phyloP scores from a whole-genome alignment of 2,888 invertebrate genomes.

The Cistogaster globosa region DNA sequence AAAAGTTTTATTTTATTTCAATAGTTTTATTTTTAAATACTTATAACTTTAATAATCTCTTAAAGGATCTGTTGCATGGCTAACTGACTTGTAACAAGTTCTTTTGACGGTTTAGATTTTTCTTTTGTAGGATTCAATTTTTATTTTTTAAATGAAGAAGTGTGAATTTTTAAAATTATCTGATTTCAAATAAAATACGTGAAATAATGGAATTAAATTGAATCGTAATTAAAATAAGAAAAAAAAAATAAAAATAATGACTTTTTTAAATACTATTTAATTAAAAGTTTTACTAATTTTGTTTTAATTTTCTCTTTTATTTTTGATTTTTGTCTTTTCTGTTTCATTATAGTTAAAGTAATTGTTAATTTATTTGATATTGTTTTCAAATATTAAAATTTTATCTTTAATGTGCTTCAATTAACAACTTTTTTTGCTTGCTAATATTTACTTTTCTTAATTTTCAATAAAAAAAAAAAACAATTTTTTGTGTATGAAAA shows the following conservation, averaged over 20 bases:
- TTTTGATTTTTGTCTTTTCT: too few species aligned
- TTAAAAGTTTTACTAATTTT: constrained; percentile 1
- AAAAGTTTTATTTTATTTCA: constrained; percentile 27
- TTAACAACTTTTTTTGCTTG: constrained; percentile 14
- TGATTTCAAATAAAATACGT: neutral
- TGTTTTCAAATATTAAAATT: constrained; percentile 1
- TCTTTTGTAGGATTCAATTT: constrained; percentile 61
- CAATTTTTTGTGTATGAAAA: constrained; percentile 51
- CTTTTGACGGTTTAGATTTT: constrained; percentile 58
- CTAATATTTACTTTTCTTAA: neutral
- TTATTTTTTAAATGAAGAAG: constrained; percentile 37
- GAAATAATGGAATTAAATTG: too few species aligned
- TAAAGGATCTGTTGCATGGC: constrained; percentile 33
- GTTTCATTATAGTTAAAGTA: constrained; percentile 38
- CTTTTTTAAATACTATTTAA: constrained; percentile 10
- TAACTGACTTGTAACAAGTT: constrained; percentile 57
- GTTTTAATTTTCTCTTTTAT: neutral
- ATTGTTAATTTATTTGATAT: constrained; percentile 25
- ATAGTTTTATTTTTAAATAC: constrained; percentile 59
- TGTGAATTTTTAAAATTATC: neutral
- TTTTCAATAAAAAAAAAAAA: constrained; percentile 42
- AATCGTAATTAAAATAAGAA: neutral
- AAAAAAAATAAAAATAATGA: neutral
- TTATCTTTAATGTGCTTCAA: constrained; percentile 22
- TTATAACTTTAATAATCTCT: constrained; percentile 63